These are phyloP conservation scores for Oxyscelio sp. DNA, from an alignment of 2,888 invertebrate species.

Conservation along the genomic window DNA sequence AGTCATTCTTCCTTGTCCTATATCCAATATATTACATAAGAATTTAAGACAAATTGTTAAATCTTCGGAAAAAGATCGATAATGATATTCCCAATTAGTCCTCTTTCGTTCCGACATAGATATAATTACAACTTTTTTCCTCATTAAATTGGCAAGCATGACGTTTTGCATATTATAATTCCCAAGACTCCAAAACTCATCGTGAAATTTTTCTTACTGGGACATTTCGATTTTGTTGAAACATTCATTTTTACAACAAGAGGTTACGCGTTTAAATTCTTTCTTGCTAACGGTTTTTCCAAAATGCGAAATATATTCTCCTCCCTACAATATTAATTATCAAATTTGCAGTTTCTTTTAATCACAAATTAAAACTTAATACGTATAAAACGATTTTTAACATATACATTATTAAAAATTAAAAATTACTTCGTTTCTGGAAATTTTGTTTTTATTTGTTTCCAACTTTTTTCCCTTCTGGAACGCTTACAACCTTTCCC, in stretches of 20 bases:
- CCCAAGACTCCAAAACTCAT: slow-evolving; percentile 11
- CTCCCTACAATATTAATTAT: slow-evolving; percentile 18
- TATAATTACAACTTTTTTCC: neutral
- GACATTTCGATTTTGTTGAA: slow-evolving; percentile 5
- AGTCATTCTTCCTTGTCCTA: neutral
- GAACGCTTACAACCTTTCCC: no score
- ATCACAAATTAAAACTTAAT: no score
- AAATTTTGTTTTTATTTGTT: no score
- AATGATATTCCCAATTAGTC: slow-evolving; percentile 4
- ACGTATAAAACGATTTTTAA: no score
- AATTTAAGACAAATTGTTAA: slow-evolving; percentile 6
- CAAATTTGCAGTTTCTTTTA: neutral
- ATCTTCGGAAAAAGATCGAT: neutral
- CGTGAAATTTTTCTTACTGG: neutral
- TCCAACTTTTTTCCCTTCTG: no score
- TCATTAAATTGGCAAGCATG: slow-evolving; percentile 11
- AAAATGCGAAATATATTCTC: slow-evolving; percentile 12
- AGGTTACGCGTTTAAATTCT: neutral
- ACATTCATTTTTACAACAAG: slow-evolving; percentile 23
- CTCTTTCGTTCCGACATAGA: no score
- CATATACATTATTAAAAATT: no score
- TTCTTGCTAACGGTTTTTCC: slow-evolving; percentile 12
- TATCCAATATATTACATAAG: neutral
- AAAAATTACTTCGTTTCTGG: no score
- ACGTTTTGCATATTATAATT: slow-evolving; percentile 16